Percentiles rank a stretch among this genome's conserved stretches.
Conservation (phyloP, 1,140 invertebrate genomes). For the Monochamus saltuarius region DNA sequence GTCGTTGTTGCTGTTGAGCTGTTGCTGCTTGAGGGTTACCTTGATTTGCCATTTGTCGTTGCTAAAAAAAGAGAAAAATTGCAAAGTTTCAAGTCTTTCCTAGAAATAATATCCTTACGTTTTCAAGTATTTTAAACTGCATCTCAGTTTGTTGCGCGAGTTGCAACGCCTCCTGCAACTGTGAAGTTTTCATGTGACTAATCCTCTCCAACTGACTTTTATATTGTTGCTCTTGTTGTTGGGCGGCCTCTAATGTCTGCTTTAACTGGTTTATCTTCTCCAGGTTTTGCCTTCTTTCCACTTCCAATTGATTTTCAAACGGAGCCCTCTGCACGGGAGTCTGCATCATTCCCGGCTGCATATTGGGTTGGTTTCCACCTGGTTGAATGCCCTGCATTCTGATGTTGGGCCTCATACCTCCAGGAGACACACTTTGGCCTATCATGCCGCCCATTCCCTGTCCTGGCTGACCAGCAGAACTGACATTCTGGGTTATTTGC, state of each 20-base stretch:
- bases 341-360: slow-evolving; percentile 52
- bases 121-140: slow-evolving; percentile 71
- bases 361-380: slow-evolving; percentile 47
- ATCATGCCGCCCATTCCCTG: slow-evolving; percentile 32
- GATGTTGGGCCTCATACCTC: slow-evolving; percentile 40
- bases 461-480: slow-evolving; percentile 32
- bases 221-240: slow-evolving; percentile 74
- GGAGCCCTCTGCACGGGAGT: slow-evolving; percentile 52
- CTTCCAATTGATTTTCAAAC: slow-evolving; percentile 58
- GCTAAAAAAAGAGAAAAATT: slow-evolving; percentile 26
- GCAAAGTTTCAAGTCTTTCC: no score
- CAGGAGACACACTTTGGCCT: slow-evolving; percentile 40
- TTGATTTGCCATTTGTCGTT: slow-evolving; percentile 45
- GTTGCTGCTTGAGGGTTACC: slow-evolving; percentile 34
- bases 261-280: slow-evolving; percentile 67
- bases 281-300: slow-evolving; percentile 68
- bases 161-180: slow-evolving; percentile 72
- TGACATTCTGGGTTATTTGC: slow-evolving; percentile 62
- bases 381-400: slow-evolving; percentile 42
- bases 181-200: slow-evolving; percentile 62
- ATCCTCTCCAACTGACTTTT: slow-evolving; percentile 72
- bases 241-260: slow-evolving; percentile 72
- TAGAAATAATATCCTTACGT: slow-evolving; percentile 51
- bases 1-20: slow-evolving; percentile 53
- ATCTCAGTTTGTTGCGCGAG: slow-evolving; percentile 76